Conservation (phyloP, 2,113 vertebrate species). For the Silurus asotus region DNA sequence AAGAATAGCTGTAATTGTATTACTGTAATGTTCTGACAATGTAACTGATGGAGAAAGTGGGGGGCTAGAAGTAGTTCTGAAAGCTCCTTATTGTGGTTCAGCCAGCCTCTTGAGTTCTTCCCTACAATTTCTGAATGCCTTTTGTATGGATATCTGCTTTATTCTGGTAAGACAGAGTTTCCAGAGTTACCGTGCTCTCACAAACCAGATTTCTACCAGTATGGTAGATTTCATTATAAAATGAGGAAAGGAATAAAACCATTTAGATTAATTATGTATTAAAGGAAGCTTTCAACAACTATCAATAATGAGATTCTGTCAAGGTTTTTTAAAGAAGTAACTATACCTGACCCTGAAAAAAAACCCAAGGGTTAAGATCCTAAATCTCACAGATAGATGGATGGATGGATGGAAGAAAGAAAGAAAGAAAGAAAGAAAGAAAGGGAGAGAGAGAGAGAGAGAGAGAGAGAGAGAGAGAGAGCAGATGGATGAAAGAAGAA, state of each 20-base stretch:
- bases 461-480: neutral
- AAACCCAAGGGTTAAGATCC: neutral
- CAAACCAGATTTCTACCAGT: neutral
- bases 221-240: neutral
- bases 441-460: no score
- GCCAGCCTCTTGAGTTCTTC: neutral
- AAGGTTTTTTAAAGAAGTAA: neutral
- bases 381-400: no score
- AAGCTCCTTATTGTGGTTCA: neutral
- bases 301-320: neutral
- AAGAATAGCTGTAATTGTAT: conserved; percentile 52
- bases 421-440: neutral
- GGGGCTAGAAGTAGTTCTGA: neutral
- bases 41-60: conserved; percentile 33
- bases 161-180: neutral
- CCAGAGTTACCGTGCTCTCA: neutral
- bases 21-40: conserved; percentile 52
- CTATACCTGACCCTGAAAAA: neutral
- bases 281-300: neutral
- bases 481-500: no score
- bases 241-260: neutral
- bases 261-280: neutral
- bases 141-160: neutral
- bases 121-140: neutral
- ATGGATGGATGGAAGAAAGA: neutral